Evolutionary conservation across 2,797 vertebrate genomes (phyloP), one percentile per base, ranked within the genome.

Genomic region (Lagocephalus sceleratus): DNA sequence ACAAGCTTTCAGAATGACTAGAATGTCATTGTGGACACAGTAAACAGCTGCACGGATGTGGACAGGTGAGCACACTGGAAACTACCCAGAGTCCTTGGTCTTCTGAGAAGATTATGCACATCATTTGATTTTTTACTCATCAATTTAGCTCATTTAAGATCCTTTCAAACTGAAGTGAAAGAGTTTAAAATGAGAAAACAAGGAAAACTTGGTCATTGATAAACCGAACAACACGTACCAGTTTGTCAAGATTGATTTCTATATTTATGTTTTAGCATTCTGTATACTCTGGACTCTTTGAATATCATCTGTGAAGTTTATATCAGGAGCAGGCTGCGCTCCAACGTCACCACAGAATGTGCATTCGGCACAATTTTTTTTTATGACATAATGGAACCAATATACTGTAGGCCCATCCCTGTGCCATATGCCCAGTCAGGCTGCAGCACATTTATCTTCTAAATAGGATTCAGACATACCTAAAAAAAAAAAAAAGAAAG

Each of bases 1-100:
- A 71, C 57, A 60, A 52, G 47, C 61, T 63, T 59, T 65, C 63
- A 50, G 55, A 57, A 17, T 5, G 38, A 26, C 51, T 63, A 17
- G 10, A 45, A 23, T 41, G 75, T 68, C 51, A 66, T 1, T 21
- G 21, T 20, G 25, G 1, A 59, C 25, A 41, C 23, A 6, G 40
- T 39, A n/a, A 62, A 45, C 19, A 48, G 43, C 55, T 14, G 21
- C 45, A 26, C 17, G 22, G 43, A 47, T 32, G 53, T 25, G 41
- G 12, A 60, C 15, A 41, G 9, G 25, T n/a, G 55, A 51, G 25
- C n/a, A n/a, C n/a, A n/a, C n/a, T n/a, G n/a, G n/a, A n/a, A n/a
- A n/a, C n/a, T n/a, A n/a, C 32, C 32, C 32, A 35, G 9, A 14
- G 32, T 35, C 32, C 32, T 35, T 14, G 29, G 29, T 29, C 29